These are phyloP conservation scores for Halocynthia aurantium DNA, from an alignment of 23 tunicate species.

Conservation along the genomic window DNA sequence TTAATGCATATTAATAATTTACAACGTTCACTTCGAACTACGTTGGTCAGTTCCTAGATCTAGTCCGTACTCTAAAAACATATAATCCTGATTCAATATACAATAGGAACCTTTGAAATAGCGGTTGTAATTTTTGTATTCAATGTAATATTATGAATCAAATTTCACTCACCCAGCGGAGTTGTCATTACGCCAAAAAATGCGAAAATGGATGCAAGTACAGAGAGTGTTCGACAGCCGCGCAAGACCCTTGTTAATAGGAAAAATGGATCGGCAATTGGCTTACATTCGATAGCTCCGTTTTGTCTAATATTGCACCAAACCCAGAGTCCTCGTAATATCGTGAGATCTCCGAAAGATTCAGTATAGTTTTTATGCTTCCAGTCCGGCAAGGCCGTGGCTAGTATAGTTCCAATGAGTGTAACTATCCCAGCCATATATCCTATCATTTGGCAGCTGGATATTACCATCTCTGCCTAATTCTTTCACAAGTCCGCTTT, in stretches of 20 bases:
- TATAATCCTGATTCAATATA: neutral
- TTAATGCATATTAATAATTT: no score
- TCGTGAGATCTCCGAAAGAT: conserved; percentile 9
- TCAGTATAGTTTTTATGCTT: conserved; percentile 9
- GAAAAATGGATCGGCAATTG: neutral
- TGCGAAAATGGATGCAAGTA: conserved; percentile 10
- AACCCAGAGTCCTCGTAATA: conserved; percentile 16
- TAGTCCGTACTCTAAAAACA: neutral
- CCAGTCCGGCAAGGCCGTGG: conserved; percentile 26
- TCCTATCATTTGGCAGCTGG: conserved; percentile 35
- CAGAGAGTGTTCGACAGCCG: conserved; percentile 12
- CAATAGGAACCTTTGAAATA: no score
- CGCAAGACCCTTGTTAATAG: conserved; percentile 1
- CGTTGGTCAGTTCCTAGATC: no score
- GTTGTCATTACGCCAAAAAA: conserved; percentile 18
- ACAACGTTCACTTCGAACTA: no score
- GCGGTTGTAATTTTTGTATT: neutral
- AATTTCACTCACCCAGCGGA: conserved; percentile 23
- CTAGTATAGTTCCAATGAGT: conserved; percentile 11
- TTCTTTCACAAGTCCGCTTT: no score
- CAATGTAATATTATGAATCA: neutral
- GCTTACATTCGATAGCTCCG: conserved; percentile 20
- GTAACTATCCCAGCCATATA: conserved; percentile 22
- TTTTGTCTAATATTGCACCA: conserved; percentile 6
- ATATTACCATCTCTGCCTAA: conserved; percentile 10